Percentiles rank a stretch among this genome's conserved stretches.
Conservation (phyloP, 2,113 vertebrate species). For the Ramphastos sulfuratus region DNA sequence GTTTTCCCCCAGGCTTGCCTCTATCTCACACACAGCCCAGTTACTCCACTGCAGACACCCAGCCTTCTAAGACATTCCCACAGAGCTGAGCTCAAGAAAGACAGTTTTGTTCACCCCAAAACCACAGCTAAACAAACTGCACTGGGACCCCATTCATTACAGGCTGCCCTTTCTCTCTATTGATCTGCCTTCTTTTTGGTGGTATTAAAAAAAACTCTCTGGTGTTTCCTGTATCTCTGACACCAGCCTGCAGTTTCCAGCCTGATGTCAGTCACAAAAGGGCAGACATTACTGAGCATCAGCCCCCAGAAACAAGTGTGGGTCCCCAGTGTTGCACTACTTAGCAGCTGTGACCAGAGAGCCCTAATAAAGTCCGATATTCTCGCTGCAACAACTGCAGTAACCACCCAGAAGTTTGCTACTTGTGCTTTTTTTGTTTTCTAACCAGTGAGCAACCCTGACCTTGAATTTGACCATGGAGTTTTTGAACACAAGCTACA, state of each 20-base stretch:
- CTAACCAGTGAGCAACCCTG: not conserved
- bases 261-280: not conserved
- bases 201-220: not conserved
- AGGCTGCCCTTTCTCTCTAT: not conserved
- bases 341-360: not conserved
- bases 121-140: not conserved
- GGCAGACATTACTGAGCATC: not conserved
- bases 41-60: not conserved
- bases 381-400: not conserved
- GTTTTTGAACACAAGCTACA: not conserved
- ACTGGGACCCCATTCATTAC: not conserved
- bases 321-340: not conserved
- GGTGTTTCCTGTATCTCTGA: not conserved
- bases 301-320: accelerated
- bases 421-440: too few species aligned
- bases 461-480: accelerated
- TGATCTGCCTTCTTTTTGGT: accelerated
- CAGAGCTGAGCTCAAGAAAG: not conserved
- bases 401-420: not conserved
- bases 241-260: not conserved
- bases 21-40: not conserved
- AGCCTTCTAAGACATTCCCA: not conserved
- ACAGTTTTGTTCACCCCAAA: not conserved
- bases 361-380: not conserved
- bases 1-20: not conserved